Evolutionary conservation across 2,888 invertebrate species (phyloP), one percentile per base, ranked within the genome.

Genomic region (Ypsolopha scabrella): DNA sequence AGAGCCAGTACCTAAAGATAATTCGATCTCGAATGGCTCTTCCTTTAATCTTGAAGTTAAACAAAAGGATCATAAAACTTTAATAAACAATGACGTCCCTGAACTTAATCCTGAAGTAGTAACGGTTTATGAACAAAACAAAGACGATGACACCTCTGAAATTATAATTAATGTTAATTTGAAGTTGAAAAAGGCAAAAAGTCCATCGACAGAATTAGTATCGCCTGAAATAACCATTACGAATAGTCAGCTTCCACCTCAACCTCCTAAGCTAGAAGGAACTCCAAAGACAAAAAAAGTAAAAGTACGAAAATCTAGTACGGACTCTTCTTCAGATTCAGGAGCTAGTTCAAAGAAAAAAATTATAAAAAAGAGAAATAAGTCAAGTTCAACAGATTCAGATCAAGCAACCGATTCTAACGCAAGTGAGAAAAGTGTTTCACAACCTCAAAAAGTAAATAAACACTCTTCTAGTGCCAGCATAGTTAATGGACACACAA

Each of bases 171-270:
- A 86, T 57, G 83, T 82, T 7, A 86, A 85, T 61, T 62, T 86
- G n/a, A 85, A 82, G 60, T 60, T 86, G 39, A 83, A 78, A 57
- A 75, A 76, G 60, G 72, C 78, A 3, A 79, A 75, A 63, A 80
- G 71, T 57, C 75, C 79, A 14, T 60, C 75, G 14, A 59, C 71
- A 10, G 81, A 85, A 56, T 55, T 81, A 52, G 70, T 79, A 35
- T 77, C 79, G 8, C 79, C 85, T 47, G 86, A 86, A 68, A 71
- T 83, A 55, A 78, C 72, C 14, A 75, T 81, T 51, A 75, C 80
- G 6, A 85, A 82, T 57, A 75, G 76, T 61, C 78, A 86, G 56
- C 62, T 87, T 57, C 87, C 88, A 44, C 88, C 88, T 2, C 87
- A 82, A 61, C 77, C 82, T 48, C 88, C 88, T 14, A 88, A 88